Evolutionary conservation across 2,888 invertebrate genomes (phyloP), one percentile per base, ranked within the genome.

Genomic region (Amitus sp.): DNA sequence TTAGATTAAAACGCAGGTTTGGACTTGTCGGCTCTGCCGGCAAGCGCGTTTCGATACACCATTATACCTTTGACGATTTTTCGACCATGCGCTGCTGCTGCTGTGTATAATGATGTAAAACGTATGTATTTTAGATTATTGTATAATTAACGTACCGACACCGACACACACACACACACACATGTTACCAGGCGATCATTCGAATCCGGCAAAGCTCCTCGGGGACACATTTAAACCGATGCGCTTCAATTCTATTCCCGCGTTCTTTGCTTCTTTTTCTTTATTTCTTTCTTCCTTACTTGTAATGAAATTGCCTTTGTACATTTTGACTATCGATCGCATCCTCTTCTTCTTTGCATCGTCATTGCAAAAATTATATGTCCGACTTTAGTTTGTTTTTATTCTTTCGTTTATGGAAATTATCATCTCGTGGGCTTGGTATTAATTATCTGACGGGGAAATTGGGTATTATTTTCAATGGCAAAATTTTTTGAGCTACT

Each of bases 91-190:
- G n/a, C n/a, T n/a, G n/a, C n/a, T n/a, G n/a, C n/a, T 72, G 72
- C 71, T 75, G 73, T 79, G 77, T 79, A 77, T 75, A 77, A 76
- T 78, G 73, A 74, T 79, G 77, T 78, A 77, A 58, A 78, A 78
- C 75, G 74, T 79, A 76, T 71, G 78, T 80, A 79, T 80, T 79
- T 80, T 78, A 81, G 80, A 76, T 75, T 79, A 79, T 76, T 69
- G 71, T 78, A 76, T 72, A 74, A 74, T 74, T 75, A 74, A 79
- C 67, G 67, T 71, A 68, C 67, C 65, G 56, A 66, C 63, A 68
- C 54, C 18, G 52, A 58, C 30, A 64, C 56, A 37, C 50, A 58
- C 55, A 62, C 42, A 42, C 45, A 43, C 1, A 43, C 30, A 30
- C 48, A 49, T 39, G 15, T 2, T 17, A 18, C 12, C 18, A 34